These are phyloP conservation scores for Ochropleura leucogaster DNA, from an alignment of 2,888 invertebrate species.

Conservation along the genomic window DNA sequence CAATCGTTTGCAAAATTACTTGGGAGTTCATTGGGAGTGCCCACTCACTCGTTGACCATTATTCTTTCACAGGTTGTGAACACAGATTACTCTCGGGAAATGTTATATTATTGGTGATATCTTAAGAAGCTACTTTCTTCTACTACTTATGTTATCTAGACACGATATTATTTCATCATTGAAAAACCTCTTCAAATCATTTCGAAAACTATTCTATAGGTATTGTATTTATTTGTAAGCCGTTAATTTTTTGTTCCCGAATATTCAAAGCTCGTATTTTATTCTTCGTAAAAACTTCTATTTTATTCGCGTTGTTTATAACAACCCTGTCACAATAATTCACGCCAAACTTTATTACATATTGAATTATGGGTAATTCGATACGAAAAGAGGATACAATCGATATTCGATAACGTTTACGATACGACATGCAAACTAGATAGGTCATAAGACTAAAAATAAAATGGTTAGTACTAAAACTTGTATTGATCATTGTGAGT, in stretches of 20 bases:
- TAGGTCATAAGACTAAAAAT: constrained; percentile 32
- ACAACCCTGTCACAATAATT: constrained; percentile 63
- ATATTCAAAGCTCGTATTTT: constrained; percentile 36
- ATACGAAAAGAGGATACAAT: constrained; percentile 33
- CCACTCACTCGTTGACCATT: constrained; percentile 74
- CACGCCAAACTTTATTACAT: constrained; percentile 60
- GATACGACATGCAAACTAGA: constrained; percentile 42
- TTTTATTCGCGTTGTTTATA: constrained; percentile 29
- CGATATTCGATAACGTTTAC: constrained; percentile 38
- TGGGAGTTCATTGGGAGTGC: constrained; percentile 68
- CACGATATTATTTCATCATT: constrained; percentile 25
- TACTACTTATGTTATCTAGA: constrained; percentile 8
- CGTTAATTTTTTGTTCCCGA: constrained; percentile 13
- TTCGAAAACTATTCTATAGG: constrained; percentile 14
- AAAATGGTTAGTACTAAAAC: constrained; percentile 30
- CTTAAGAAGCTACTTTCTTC: constrained; percentile 38
- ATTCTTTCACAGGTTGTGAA: constrained; percentile 79
- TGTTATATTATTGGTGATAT: constrained; percentile 59
- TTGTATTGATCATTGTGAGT: background rate
- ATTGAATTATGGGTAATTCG: constrained; percentile 51
- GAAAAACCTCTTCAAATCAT: background rate
- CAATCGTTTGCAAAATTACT: constrained; percentile 79
- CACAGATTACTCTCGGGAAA: constrained; percentile 72
- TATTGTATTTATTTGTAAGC: constrained; percentile 30
- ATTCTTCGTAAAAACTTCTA: constrained; percentile 47